Evolutionary conservation across 2,113 vertebrate genomes (phyloP), one percentile per base, ranked within the genome.

Genomic region (Nothoprocta perdicaria): DNA sequence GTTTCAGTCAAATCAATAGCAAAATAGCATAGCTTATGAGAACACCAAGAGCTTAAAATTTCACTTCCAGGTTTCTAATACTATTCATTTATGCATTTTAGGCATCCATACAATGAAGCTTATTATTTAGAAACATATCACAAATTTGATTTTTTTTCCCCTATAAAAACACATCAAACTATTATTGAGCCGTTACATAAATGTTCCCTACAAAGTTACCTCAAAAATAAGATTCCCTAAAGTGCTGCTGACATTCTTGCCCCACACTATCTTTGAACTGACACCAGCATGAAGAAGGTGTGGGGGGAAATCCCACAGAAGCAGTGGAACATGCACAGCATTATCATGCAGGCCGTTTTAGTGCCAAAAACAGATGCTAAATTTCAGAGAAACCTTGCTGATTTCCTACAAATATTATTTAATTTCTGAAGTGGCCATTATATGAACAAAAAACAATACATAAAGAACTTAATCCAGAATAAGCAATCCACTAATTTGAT

Each of bases 1-100:
- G 55, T 79, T 95, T 68, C 86, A 92, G 88, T 77, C 82, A 86
- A 89, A 97, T 93, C 78, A 95, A 88, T 71, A 76, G 78, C 69
- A 91, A 98, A 97, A 81, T 76, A 75, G 26, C 58, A 43, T 3
- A 82, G 71, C 9, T 60, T 86, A 84, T 41, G 38, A 41, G 24
- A 91, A 40, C 24, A 80, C 45, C 31, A 76, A 17, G 17, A 45
- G 88, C 31, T 86, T 84, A 62, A 90, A 38, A 69, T 10, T 78
- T 76, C n/a, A 80, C 41, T 84, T 71, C 71, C 48, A 66, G 16
- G n/a, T 61, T 90, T 33, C 67, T 57, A 91, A 83, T 41, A 71
- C 55, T 78, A 87, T 5, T 55, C n/a, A 23, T 72, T 52, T 8
- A 60, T 23, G 33, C 2, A 84, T 13, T 77, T 89, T 46, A 57